Base-by-base conservation (phyloP, 2,888 invertebrate genomes). In the Heliconius charithonia region DNA sequence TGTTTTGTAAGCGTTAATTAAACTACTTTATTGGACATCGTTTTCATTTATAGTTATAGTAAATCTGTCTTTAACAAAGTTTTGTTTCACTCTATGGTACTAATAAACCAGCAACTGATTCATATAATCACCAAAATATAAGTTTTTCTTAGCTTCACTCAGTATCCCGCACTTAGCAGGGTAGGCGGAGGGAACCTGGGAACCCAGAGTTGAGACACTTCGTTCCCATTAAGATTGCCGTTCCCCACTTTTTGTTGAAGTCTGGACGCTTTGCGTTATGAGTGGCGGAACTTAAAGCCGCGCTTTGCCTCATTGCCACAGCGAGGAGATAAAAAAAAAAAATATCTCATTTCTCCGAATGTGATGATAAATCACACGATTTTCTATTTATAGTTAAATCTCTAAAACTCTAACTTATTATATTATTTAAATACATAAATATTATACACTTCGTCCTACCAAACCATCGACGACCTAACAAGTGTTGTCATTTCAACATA, bases 401-500 rank as follows among this genome's bases (percentile, higher is more conserved):
- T 56, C 22, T 56, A 56, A 56, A 22, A 22, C 22, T 22, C 22
- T 56, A 7, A 56, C 4, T 56, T 56, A 22, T 56, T 56, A 22
- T 56, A 22, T 56, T 67, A 37, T n/a, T 37, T 67, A 67, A 67
- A 41, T 25, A 41, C 19, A 19, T 27, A 45, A 45, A 25, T 37
- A 70, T 70, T 19, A 70, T 29, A 3, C 19, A 32, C 32, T n/a
- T 25, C n/a, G 25, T 59, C 32, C n/a, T 59, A 32, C 12, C 25
- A 59, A 45, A n/a, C 3, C 22, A 74, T 2, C 29, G 27, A n/a
- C 45, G 27, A 45, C 13, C 22, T 67, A 67, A 75, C 51, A 7
- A 65, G 29, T 67, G 75, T 63, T 71, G 80, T 79, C 79, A 78
- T 79, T 81, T 77, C 81, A 75, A 82, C 80, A 81, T 82, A 83